Conservation (phyloP, 2,113 vertebrate genomes). For the Cyprinodon variegatus region DNA sequence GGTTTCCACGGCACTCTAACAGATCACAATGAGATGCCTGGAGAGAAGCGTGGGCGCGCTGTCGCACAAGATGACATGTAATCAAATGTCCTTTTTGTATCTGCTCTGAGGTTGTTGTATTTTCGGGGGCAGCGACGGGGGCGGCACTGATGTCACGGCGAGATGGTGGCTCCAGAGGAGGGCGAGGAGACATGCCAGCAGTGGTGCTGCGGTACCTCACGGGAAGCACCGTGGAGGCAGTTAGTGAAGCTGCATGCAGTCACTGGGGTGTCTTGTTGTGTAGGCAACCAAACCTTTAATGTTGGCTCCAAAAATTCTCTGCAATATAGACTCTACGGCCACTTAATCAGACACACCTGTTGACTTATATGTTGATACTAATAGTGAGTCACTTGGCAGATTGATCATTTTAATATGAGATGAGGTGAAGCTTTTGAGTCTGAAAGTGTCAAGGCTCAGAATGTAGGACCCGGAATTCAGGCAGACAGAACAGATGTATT, state of each 20-base stretch:
- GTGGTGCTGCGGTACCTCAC: constrained; percentile 12
- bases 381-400: background rate
- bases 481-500: too few relatives aligned
- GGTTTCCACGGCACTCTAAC: constrained; percentile 40
- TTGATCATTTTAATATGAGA: too few relatives aligned
- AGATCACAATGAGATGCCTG: constrained; percentile 51
- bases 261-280: background rate
- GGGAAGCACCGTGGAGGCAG: constrained; percentile 28
- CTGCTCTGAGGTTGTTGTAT: constrained; percentile 35
- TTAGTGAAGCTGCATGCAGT: constrained; percentile 33
- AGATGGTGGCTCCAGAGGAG: constrained; percentile 29
- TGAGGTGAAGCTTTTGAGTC: too few relatives aligned
- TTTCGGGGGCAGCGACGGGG: constrained; percentile 14
- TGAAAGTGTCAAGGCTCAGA: too few relatives aligned
- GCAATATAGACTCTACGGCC: background rate
- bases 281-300: constrained; percentile 38
- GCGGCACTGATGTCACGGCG: constrained; percentile 49
- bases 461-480: too few relatives aligned
- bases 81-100: constrained; percentile 46
- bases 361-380: too few relatives aligned
- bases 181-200: constrained; percentile 21
- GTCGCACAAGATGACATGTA: constrained; percentile 52
- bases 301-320: constrained; percentile 49
- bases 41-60: constrained; percentile 54
- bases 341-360: background rate